Evolutionary conservation across 2,113 vertebrate species (phyloP), one percentile per base, ranked within the genome.

Genomic region (Pomatorhinus ruficollis): DNA sequence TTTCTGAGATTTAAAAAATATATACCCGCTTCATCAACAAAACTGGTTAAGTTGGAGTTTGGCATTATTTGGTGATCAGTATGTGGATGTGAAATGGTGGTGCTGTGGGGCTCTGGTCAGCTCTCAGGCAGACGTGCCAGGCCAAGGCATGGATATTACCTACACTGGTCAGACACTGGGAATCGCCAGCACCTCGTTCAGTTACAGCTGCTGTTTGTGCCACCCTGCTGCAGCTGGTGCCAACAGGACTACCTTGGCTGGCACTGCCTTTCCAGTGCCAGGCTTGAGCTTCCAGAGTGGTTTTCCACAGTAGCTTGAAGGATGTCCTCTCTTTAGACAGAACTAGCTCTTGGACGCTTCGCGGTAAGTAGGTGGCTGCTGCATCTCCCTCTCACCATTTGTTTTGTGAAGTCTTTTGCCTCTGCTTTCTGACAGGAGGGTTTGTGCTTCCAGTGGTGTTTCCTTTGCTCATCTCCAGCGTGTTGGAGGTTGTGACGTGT

Each of bases 131-230:
- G 72, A 56, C 27, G 39, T 74, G 33, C 5, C 3, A 57, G 68
- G 68, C 63, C 56, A 40, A 25, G 31, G 12, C 15, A 5, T 24
- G 68, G 12, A 1, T 9, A 3, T 57, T 35, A 1, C 39, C 65
- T 17, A 8, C 9, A 5, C 7, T 4, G 8, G 9, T 23, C 37
- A n/a, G 65, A 13, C 1, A 1, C 21, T 47, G 66, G 57, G 33
- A 47, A 15, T 70, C 3, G 0, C 44, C 21, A 4, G 35, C 9
- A 22, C 28, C 13, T 12, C 42, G 19, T 20, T 74, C 0, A 0
- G 33, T 54, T 9, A 2, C 14, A 18, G 74, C 54, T 72, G 50
- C 2, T 3, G 1, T 42, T 85, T 45, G 60, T 42, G 39, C 63
- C n/a, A 8, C 31, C 24, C 16, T 45, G 45, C 63, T 74, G 47